A percentile compares a stretch with the other conserved stretches of the same genome.
Evolutionary conservation across 1,140 invertebrate genomes (phyloP).

Genomic region (Bombus pascuorum): DNA sequence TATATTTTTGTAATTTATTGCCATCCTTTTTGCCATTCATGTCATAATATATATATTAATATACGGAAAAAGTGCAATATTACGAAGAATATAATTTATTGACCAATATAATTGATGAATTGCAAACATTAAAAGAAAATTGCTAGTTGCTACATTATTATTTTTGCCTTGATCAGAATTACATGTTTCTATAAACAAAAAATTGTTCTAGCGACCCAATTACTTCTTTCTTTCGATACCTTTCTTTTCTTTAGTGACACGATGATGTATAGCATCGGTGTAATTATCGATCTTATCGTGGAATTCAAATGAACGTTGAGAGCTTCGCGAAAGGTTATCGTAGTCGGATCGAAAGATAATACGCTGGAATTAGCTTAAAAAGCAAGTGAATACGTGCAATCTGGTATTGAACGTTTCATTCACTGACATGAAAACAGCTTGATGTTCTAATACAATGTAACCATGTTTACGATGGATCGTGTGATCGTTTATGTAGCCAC

Average conservation of each 20-base stretch:
- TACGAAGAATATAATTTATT: too few relatives aligned
- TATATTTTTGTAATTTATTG: too few relatives aligned
- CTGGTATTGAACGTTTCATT: conserved; percentile 34
- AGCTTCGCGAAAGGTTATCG: conserved; percentile 32
- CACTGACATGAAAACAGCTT: not conserved
- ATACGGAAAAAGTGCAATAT: too few relatives aligned
- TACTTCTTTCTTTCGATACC: not conserved
- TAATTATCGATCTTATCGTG: conserved; percentile 51
- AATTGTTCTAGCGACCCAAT: conserved; percentile 8
- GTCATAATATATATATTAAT: too few relatives aligned
- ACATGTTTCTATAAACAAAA: not conserved
- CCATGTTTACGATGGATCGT: not conserved
- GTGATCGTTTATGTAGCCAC: not conserved
- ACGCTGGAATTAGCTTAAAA: conserved; percentile 35
- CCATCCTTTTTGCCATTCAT: too few relatives aligned
- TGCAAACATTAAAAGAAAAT: not conserved
- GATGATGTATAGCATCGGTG: conserved; percentile 10
- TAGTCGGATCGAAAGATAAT: conserved; percentile 23
- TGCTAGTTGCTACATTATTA: not conserved
- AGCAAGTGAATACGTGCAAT: conserved; percentile 27
- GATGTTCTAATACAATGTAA: not conserved
- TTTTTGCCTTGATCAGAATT: not conserved
- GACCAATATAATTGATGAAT: too few relatives aligned
- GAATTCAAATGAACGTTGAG: conserved; percentile 38
- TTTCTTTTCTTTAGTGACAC: not conserved